phyloP scores from a whole-genome alignment of 1,140 invertebrate genomes.

The Hylaeus volcanicus region DNA sequence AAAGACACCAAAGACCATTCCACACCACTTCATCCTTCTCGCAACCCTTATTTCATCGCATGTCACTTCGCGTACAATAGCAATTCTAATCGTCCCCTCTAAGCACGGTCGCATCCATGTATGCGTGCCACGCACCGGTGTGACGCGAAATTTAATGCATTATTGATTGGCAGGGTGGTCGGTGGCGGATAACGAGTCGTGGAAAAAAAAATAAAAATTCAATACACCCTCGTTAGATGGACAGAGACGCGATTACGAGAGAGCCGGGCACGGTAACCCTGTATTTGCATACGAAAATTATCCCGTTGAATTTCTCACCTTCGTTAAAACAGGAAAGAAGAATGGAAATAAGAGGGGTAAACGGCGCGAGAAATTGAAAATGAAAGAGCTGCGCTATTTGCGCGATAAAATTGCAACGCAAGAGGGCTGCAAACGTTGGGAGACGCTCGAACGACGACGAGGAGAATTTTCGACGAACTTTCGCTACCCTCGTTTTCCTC shows the following conservation, averaged over 20 bases:
- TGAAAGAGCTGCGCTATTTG: conserved; percentile 38
- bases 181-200: conserved; percentile 52
- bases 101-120: not conserved
- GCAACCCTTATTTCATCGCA: no score
- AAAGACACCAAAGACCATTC: no score
- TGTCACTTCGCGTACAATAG: no score
- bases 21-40: no score
- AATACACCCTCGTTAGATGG: conserved; percentile 44
- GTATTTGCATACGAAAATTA: conserved; percentile 60
- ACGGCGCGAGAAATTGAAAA: conserved; percentile 46
- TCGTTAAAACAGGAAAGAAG: conserved; percentile 44
- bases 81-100: no score
- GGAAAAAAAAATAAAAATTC: conserved; percentile 61
- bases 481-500: not conserved
- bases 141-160: conserved; percentile 51
- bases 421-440: not conserved
- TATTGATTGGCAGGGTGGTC: conserved; percentile 49
- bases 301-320: conserved; percentile 48
- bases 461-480: conserved; percentile 15
- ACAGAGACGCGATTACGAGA: conserved; percentile 39
- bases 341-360: conserved; percentile 24
- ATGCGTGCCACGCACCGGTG: not conserved
- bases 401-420: conserved; percentile 40
- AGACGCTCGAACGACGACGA: not conserved
- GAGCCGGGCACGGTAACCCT: conserved; percentile 23